Base-by-base conservation (phyloP, 1,140 invertebrate genomes). In the Drosophila ironensis region DNA sequence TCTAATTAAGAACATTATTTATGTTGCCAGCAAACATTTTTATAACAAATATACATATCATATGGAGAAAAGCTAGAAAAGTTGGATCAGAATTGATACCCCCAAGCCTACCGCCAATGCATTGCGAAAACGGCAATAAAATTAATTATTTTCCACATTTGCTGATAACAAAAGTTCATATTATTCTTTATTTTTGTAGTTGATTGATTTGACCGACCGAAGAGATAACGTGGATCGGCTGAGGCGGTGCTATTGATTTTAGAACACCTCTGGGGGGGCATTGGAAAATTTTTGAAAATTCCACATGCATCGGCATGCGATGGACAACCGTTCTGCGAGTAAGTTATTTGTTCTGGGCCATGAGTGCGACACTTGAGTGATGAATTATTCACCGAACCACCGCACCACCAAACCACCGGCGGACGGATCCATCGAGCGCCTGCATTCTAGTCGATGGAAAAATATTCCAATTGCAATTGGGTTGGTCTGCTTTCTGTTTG, bases 381-480 rank as follows among this genome's bases (percentile, higher is more conserved):
- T 60, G 56, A 60, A 60, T 60, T 57, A 60, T 60, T 60, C 11
- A 12, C 30, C 30, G 14, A 27, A 1, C 11, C 30, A 28, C 30
- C 30, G 28, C 24, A 30, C 48, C 33, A 51, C 54, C n/a, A 22
- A 22, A n/a, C 24, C 35, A 30, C 54, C 50, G 24, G 8, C 16
- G 17, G 12, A 17, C 24, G 30, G 57, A n/a, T n/a, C n/a, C n/a
- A n/a, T n/a, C n/a, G n/a, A n/a, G n/a, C n/a, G 51, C 37, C 51
- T 42, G 51, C 22, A 12, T 44, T 20, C 27, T 51, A 54, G 41
- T 19, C 25, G 20, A 22, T 53, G 40, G 61, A 24, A 80, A 54
- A 46, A 72, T 50, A 76, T 72, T 54, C 63, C 78, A 67, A 75
- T 69, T 80, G 22, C 78, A 68, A 68, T 50, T 57, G 46, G 40